Conservation (phyloP, 2,888 invertebrate genomes). For the Archips crataeganus region DNA sequence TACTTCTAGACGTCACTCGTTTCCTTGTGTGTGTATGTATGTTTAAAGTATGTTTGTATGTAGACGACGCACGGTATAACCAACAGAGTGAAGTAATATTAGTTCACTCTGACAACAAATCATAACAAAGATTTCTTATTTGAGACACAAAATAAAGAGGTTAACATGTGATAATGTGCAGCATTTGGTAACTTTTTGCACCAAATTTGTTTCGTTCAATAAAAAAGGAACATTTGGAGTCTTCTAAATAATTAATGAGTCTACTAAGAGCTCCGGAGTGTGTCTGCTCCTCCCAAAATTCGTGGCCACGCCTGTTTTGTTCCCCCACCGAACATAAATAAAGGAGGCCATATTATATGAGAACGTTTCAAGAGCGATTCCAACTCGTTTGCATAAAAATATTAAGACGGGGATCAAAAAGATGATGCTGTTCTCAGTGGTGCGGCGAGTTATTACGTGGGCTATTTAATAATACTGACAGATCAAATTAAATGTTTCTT, state of each 20-base stretch:
- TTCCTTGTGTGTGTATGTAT: too few species aligned
- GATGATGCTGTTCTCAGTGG: background rate
- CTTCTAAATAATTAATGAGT: conserved; percentile 26
- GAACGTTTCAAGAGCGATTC: background rate
- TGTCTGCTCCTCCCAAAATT: conserved; percentile 20
- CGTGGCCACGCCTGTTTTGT: conserved; percentile 19
- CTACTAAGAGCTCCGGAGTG: conserved; percentile 8
- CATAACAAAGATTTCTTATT: background rate
- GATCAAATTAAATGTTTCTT: too few species aligned
- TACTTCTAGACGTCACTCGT: too few species aligned
- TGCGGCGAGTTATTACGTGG: background rate
- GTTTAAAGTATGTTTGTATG: too few species aligned
- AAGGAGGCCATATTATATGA: background rate
- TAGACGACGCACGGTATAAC: too few species aligned
- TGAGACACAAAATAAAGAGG: background rate
- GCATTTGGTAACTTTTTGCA: conserved; percentile 2
- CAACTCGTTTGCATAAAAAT: background rate
- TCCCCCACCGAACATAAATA: background rate
- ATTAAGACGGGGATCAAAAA: background rate
- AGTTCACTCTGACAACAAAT: too few species aligned
- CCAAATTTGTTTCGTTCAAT: conserved; percentile 4
- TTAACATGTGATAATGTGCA: background rate
- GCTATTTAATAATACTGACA: too few species aligned
- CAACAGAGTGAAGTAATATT: too few species aligned
- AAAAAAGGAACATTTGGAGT: conserved; percentile 2